Conservation (phyloP, 2,113 vertebrate species). For the Prunella fulvescens region DNA sequence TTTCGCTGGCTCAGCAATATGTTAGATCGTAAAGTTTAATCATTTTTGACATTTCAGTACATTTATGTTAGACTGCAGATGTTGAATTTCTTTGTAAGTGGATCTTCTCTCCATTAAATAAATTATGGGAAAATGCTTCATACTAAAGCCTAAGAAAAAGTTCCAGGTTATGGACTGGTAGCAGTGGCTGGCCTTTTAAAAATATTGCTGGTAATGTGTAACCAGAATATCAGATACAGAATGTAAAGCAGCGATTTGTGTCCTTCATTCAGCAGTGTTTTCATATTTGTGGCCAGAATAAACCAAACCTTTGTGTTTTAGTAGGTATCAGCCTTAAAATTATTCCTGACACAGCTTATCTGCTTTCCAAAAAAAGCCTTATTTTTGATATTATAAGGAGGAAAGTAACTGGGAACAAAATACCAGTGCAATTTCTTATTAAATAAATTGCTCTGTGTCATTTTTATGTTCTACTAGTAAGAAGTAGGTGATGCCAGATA, state of each 20-base stretch:
- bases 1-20: conserved; percentile 39
- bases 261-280: background rate
- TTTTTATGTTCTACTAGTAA: background rate
- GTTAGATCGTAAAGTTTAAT: conserved; percentile 33
- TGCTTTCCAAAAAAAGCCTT: background rate
- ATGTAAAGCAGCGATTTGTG: background rate
- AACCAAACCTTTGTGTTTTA: background rate
- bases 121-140: conserved; percentile 51
- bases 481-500: background rate
- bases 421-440: background rate
- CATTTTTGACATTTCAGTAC: conserved; percentile 25
- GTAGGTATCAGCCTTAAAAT: background rate
- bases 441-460: background rate
- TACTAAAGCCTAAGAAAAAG: background rate
- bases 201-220: background rate
- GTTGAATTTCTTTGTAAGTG: conserved; percentile 8
- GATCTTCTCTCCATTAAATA: conserved; percentile 43
- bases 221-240: background rate
- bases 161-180: background rate
- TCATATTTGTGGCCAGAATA: background rate
- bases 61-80: conserved; percentile 9
- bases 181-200: background rate
- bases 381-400: background rate
- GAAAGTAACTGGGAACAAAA: background rate
- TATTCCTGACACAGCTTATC: background rate